Percentiles rank a stretch among this genome's conserved stretches.
Conservation (phyloP, 2,888 invertebrate genomes). For the Epirrhoe alternata region DNA sequence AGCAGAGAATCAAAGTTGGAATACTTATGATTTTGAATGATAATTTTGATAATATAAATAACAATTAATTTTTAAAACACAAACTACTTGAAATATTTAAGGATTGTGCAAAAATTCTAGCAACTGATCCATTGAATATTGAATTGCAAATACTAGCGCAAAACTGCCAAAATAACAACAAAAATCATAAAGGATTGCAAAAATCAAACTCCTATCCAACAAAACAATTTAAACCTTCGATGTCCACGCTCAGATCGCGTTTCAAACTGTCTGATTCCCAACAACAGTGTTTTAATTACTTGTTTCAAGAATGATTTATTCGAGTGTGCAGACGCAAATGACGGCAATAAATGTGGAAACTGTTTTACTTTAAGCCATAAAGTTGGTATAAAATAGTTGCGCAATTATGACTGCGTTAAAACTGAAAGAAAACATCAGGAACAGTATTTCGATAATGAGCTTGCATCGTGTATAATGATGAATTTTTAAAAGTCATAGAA, state of each 20-base stretch:
- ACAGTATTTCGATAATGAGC: not conserved
- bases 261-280: conserved; percentile 77
- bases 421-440: not conserved
- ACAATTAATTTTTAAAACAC: no score
- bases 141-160: not conserved
- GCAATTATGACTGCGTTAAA: not conserved
- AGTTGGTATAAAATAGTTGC: not conserved
- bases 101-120: no score
- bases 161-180: not conserved
- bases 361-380: conserved; percentile 43
- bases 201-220: conserved; percentile 2
- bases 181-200: not conserved
- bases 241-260: conserved; percentile 49
- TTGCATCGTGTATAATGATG: not conserved
- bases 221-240: conserved; percentile 26
- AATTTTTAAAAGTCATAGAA: no score
- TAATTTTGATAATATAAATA: no score
- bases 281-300: conserved; percentile 84
- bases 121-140: not conserved
- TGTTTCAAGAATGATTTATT: conserved; percentile 82
- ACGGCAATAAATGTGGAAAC: conserved; percentile 45
- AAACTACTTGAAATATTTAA: no score
- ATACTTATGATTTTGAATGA: no score
- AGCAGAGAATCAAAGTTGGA: no score
- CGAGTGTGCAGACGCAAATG: conserved; percentile 55